Base-by-base conservation (phyloP, 2,797 vertebrate genomes). In the Capromys pilorides region DNA sequence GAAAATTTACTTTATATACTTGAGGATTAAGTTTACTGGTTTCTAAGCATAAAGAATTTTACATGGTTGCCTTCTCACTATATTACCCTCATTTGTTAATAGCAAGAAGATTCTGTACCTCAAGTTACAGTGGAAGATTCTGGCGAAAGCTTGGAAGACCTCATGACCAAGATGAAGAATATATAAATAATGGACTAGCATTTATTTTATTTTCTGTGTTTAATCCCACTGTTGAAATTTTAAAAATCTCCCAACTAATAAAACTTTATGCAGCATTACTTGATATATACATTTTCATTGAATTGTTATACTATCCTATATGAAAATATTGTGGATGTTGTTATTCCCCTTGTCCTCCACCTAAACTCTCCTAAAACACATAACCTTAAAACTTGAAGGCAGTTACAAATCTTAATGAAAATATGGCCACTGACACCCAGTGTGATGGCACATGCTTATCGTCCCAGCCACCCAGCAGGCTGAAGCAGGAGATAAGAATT, bases 151-250 rank as follows among this genome's bases (percentile, higher is more conserved):
- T 98, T 99, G 88, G 99, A 99, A 95, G 99, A 99, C 77, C 98
- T 99, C 95, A 99, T 99, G 99, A 99, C 99, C 96, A 99, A 99
- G 96, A 99, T 99, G 99, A 99, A 98, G 97, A 99, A 98, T 90
- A 97, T 99, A 97, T 99, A 99, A 96, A 80, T 62, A 93, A 71
- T 41, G 59, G 67, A 84, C 39, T 78, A 69, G 0, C 7, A 83
- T 93, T 6, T 92, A 28, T 87, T 86, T 49, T 87, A 79, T 41
- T 94, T 90, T 79, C 81, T 94, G 2, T 89, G 31, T 96, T 93
- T 92, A 92, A 81, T 6, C 22, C 92, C 5, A 93, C 86, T 59
- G 71, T 73, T 95, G 86, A 59, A n/a, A 90, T 77, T 86, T 89
- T 57, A 84, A 95, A 90, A 93, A 33, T 54, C 39, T 59, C 21